Percentiles rank a stretch among this genome's conserved stretches.
These are phyloP conservation scores for Heliconius hortense DNA, from an alignment of 2,888 invertebrate species.

Conservation along the genomic window DNA sequence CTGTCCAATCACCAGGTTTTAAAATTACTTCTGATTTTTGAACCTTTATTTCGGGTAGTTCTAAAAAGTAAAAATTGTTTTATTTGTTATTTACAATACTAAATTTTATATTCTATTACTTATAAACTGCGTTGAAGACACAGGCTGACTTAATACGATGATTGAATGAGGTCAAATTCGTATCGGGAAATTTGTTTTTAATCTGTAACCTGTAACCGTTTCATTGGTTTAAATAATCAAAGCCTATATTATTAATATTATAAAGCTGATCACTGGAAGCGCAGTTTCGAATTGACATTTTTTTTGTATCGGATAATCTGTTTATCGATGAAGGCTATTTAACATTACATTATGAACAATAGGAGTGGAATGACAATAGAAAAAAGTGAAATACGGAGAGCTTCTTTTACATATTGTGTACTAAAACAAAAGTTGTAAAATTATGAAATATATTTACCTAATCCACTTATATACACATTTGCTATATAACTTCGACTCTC, in stretches of 20 bases:
- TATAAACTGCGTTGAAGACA: not conserved
- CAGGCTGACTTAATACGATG: not conserved
- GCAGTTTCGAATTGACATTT: too few relatives aligned
- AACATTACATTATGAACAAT: too few relatives aligned
- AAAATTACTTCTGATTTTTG: slow-evolving; percentile 48
- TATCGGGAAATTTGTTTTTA: not conserved
- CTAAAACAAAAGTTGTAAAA: too few relatives aligned
- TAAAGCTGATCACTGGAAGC: too few relatives aligned
- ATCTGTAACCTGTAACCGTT: not conserved
- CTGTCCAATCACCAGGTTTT: slow-evolving; percentile 54
- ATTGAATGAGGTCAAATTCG: not conserved
- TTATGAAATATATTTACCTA: slow-evolving; percentile 52
- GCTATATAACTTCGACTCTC: slow-evolving; percentile 50
- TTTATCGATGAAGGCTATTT: too few relatives aligned
- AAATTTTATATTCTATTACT: not conserved
- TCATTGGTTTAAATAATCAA: not conserved
- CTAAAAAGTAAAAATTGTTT: slow-evolving; percentile 47
- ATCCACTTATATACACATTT: slow-evolving; percentile 57
- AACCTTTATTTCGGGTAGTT: slow-evolving; percentile 55
- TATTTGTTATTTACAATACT: not conserved
- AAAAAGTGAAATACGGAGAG: too few relatives aligned
- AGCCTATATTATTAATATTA: not conserved
- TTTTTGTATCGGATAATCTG: too few relatives aligned
- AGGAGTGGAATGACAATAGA: too few relatives aligned
- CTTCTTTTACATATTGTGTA: too few relatives aligned